Conservation (phyloP, 2,113 vertebrate genomes). For the Atherinomorus stipes region DNA sequence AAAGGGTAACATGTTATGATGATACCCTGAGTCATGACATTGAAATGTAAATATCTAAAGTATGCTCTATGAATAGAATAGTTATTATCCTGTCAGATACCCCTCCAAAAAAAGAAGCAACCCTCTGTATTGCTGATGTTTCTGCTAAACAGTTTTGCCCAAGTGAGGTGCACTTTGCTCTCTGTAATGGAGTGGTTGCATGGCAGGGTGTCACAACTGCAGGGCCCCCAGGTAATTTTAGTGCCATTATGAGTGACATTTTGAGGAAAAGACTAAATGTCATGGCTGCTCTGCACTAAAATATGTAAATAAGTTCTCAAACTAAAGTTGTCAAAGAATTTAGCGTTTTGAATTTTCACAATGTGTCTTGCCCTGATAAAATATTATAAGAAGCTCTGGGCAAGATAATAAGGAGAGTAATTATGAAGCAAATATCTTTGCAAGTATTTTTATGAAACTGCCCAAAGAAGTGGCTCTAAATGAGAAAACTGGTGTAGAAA, state of each 20-base stretch:
- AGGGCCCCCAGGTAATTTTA: slow-evolving; percentile 56
- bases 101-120: no score
- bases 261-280: slow-evolving; percentile 63
- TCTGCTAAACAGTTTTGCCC: slow-evolving; percentile 31
- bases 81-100: background rate
- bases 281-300: slow-evolving; percentile 35
- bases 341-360: slow-evolving; percentile 20
- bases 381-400: slow-evolving; percentile 34
- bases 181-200: slow-evolving; percentile 38
- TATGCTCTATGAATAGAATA: background rate
- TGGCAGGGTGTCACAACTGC: slow-evolving; percentile 33
- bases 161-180: slow-evolving; percentile 41
- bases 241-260: slow-evolving; percentile 63
- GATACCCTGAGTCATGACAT: no score
- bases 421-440: slow-evolving; percentile 29
- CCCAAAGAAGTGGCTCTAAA: slow-evolving; percentile 19
- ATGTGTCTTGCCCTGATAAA: slow-evolving; percentile 3
- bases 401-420: slow-evolving; percentile 45
- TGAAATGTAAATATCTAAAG: slow-evolving; percentile 8
- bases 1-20: no score
- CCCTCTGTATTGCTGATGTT: background rate
- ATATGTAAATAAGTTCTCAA: slow-evolving; percentile 22
- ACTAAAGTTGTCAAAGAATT: slow-evolving; percentile 24
- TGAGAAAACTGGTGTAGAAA: background rate
- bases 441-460: slow-evolving; percentile 26